phyloP scores from a whole-genome alignment of 1,140 invertebrate genomes.

The Dolichoris vasculosae region DNA sequence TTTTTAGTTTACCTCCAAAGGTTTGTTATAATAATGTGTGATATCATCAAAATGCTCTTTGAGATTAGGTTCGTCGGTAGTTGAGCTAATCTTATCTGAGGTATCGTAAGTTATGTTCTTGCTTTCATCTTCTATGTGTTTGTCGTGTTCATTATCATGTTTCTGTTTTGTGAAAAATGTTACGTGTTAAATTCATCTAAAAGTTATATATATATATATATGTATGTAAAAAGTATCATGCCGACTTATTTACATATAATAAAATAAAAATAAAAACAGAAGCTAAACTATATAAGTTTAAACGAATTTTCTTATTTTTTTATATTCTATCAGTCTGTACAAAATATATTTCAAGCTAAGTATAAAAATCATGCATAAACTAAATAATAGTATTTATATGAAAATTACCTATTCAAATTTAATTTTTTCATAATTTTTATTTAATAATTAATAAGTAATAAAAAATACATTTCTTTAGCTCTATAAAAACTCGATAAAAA shows the following conservation, averaged over 20 bases:
- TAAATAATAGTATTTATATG: not conserved
- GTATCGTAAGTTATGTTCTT: constrained; percentile 9
- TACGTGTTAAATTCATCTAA: not conserved
- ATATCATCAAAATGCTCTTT: constrained; percentile 35
- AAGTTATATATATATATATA: not conserved
- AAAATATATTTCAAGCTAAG: not conserved
- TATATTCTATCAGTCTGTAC: not conserved
- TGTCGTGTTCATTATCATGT: constrained; percentile 15
- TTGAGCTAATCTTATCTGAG: not conserved
- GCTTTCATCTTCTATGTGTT: constrained; percentile 31
- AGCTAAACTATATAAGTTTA: not conserved
- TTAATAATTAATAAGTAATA: not conserved
- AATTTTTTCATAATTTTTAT: not conserved
- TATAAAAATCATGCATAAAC: constrained; percentile 23
- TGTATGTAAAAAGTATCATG: not conserved
- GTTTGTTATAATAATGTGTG: constrained; percentile 6
- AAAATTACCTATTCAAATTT: not conserved
- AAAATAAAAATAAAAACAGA: not conserved
- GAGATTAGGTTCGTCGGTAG: not conserved
- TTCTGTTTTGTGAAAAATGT: constrained; percentile 28
- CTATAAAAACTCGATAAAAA: not conserved
- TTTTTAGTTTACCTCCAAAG: constrained; percentile 20
- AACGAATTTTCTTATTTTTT: not conserved
- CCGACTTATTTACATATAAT: not conserved
- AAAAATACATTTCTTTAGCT: no score